Percentiles rank a stretch among this genome's conserved stretches.
phyloP scores from a whole-genome alignment of 2,888 invertebrate genomes.

The Drosophila diplacantha region DNA sequence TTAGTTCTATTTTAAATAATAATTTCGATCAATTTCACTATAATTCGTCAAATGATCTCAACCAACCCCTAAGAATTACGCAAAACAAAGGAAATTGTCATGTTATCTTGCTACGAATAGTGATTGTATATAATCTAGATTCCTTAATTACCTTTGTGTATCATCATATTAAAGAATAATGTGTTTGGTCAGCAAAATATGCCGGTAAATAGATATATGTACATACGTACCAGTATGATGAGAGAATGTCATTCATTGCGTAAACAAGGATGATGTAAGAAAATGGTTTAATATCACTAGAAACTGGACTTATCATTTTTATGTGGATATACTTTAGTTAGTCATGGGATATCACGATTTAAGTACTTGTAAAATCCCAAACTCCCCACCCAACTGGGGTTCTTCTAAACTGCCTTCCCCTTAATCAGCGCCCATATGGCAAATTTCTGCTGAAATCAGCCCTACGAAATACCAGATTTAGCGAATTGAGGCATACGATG shows the following conservation, averaged over 20 bases:
- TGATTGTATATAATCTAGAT: not conserved
- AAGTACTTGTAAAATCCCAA: not conserved
- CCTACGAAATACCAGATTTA: slow-evolving; percentile 9
- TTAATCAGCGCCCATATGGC: not conserved
- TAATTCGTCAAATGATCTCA: not conserved
- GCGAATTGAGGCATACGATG: slow-evolving; percentile 3
- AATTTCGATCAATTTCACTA: no score
- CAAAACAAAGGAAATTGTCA: not conserved
- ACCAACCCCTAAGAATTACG: no score
- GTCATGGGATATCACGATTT: slow-evolving; percentile 2
- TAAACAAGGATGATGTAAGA: slow-evolving; percentile 6
- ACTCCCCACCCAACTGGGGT: not conserved
- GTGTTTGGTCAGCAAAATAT: not conserved
- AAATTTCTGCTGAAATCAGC: slow-evolving; percentile 2
- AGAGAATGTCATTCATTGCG: not conserved
- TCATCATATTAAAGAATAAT: not conserved
- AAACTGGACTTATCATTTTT: not conserved
- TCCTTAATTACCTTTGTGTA: not conserved
- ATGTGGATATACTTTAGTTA: slow-evolving; percentile 1
- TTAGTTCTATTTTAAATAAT: no score
- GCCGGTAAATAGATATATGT: not conserved
- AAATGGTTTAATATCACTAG: not conserved
- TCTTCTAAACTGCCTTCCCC: not conserved
- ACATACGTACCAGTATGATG: not conserved
- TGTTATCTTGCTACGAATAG: not conserved